These are phyloP conservation scores for Pterostichus madidus DNA, from an alignment of 2,888 invertebrate genomes.

Conservation along the genomic window DNA sequence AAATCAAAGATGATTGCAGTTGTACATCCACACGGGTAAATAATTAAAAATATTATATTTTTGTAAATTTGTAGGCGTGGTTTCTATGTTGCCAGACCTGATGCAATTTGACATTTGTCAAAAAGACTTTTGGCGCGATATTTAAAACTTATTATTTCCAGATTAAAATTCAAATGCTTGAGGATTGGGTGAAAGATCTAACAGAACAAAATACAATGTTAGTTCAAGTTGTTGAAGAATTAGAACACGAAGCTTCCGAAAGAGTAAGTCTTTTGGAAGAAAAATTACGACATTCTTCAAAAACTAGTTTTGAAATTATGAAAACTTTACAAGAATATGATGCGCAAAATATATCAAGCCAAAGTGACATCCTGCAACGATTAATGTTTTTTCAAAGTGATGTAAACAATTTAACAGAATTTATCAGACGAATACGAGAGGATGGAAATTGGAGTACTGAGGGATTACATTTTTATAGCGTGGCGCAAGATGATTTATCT, in stretches of 20 bases:
- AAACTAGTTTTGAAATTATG: conserved; percentile 62
- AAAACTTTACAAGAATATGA: conserved; percentile 59
- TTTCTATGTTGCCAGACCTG: conserved; percentile 28
- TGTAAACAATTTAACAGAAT: conserved; percentile 76
- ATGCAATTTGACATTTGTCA: conserved; percentile 27
- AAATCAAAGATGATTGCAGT: conserved; percentile 78
- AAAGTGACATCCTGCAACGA: conserved; percentile 73
- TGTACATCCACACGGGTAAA: conserved; percentile 75
- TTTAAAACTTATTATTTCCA: conserved; percentile 73
- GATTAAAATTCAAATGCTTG: conserved; percentile 83
- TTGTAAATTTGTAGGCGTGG: conserved; percentile 60
- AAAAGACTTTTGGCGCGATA: not conserved
- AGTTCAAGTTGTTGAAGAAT: conserved; percentile 83
- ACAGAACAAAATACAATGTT: conserved; percentile 85
- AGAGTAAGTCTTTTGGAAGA: conserved; percentile 80
- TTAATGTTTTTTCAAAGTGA: conserved; percentile 74
- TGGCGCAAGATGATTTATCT: conserved; percentile 75
- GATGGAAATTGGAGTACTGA: conserved; percentile 75
- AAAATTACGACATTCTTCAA: conserved; percentile 74
- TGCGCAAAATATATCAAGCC: conserved; percentile 57
- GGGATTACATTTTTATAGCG: conserved; percentile 76
- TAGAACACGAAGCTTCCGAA: conserved; percentile 83
- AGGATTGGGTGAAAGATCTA: conserved; percentile 84
- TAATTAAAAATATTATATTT: conserved; percentile 5
- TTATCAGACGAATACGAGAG: conserved; percentile 76